phyloP scores from a whole-genome alignment of 2,797 vertebrate species.

The Xyrichtys novacula region DNA sequence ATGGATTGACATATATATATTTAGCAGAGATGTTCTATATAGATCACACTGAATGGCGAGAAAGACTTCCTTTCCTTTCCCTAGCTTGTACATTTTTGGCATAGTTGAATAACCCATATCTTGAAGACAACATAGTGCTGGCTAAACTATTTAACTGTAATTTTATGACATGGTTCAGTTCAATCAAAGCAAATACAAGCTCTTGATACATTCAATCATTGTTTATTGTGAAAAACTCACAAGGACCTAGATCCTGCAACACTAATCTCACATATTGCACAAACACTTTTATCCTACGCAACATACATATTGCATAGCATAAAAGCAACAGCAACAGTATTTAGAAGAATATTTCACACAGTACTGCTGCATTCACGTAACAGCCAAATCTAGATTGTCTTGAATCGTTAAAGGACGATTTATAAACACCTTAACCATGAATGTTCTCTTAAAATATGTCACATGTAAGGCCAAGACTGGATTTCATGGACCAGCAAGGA shows the following conservation, averaged over 20 bases:
- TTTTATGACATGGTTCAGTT: not conserved
- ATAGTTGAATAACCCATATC: not conserved
- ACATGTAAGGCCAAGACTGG: not conserved
- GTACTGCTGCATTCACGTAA: slow-evolving; percentile 3
- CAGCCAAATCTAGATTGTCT: slow-evolving; percentile 37
- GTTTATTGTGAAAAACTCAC: slow-evolving; percentile 61
- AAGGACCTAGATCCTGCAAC: slow-evolving; percentile 37
- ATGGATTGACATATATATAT: slow-evolving; percentile 58
- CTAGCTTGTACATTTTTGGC: not conserved
- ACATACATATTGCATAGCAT: slow-evolving; percentile 17
- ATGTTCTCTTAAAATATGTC: not conserved
- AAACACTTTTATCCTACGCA: slow-evolving; percentile 34
- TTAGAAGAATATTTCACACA: slow-evolving; percentile 22
- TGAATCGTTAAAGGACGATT: not conserved
- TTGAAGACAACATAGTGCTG: not conserved
- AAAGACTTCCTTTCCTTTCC: not conserved
- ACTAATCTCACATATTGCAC: slow-evolving; percentile 51
- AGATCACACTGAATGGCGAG: slow-evolving; percentile 9
- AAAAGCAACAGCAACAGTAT: slow-evolving; percentile 4
- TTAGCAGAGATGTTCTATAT: slow-evolving; percentile 46
- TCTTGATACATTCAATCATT: slow-evolving; percentile 26
- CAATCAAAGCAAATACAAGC: not conserved
- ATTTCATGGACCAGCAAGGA: slow-evolving; percentile 23
- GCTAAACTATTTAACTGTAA: not conserved
- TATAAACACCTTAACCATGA: slow-evolving; percentile 8